Conservation (phyloP, 2,888 invertebrate species). For the Scaptomyza tumidula region DNA sequence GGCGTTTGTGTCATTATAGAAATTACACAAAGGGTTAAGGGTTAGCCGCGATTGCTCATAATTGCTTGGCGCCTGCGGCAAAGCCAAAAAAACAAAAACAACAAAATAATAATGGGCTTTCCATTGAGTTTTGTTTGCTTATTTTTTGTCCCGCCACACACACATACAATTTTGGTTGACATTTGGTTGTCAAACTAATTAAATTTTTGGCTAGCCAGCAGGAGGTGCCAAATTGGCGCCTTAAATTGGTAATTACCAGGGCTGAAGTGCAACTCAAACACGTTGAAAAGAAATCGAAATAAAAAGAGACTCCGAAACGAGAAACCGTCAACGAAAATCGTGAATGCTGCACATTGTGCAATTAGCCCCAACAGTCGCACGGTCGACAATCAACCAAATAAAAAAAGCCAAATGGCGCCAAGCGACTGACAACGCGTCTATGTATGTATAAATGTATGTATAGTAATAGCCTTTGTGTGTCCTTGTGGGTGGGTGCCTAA, state of each 20-base stretch:
- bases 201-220: conserved; percentile 71
- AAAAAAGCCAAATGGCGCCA: conserved; percentile 26
- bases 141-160: conserved; percentile 8
- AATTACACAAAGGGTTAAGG: conserved; percentile 77
- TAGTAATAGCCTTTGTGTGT: conserved; percentile 36
- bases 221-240: conserved; percentile 72
- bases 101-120: conserved; percentile 5
- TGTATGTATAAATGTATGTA: conserved; percentile 37
- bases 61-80: conserved; percentile 62
- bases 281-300: conserved; percentile 58
- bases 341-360: conserved; percentile 63
- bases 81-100: conserved; percentile 39
- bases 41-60: conserved; percentile 74
- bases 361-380: conserved; percentile 65
- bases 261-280: conserved; percentile 78
- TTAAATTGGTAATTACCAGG: conserved; percentile 80
- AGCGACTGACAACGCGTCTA: conserved; percentile 65
- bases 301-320: background rate
- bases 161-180: conserved; percentile 35
- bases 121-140: conserved; percentile 32
- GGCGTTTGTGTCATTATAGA: conserved; percentile 53
- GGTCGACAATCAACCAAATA: conserved; percentile 50
- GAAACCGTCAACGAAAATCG: conserved; percentile 9
- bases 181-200: conserved; percentile 77
- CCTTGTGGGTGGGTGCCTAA: conserved; percentile 67